Conservation (phyloP, 2,888 invertebrate genomes). For the Pterobdella sp. region DNA sequence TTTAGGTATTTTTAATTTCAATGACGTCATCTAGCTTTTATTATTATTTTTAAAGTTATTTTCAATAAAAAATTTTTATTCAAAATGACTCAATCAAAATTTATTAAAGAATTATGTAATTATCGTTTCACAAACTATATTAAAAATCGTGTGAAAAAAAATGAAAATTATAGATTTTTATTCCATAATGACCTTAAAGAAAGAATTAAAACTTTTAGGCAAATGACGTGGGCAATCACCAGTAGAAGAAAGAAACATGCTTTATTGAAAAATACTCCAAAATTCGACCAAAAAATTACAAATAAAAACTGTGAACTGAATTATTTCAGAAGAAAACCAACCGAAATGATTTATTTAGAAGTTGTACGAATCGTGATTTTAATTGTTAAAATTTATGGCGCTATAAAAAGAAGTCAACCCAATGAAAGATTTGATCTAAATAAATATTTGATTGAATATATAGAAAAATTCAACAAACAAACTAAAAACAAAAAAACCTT, state of each 20-base stretch:
- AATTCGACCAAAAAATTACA: not conserved
- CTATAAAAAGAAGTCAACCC: conserved; percentile 5
- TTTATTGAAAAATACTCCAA: not conserved
- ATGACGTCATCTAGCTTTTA: not conserved
- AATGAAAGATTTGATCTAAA: conserved; percentile 3
- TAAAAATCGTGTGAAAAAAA: not conserved
- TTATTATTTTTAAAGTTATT: not conserved
- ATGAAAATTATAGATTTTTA: not conserved
- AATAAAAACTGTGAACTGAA: not conserved
- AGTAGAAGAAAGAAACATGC: not conserved
- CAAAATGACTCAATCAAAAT: not conserved
- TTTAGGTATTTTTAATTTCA: not conserved
- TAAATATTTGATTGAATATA: conserved; percentile 1
- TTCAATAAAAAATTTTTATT: not conserved
- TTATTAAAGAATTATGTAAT: not conserved
- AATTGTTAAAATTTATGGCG: conserved; percentile 11
- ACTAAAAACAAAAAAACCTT: not conserved
- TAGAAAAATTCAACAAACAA: not conserved
- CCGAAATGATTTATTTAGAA: conserved; percentile 14
- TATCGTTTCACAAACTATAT: not conserved
- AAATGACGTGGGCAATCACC: not conserved
- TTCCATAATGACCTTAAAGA: not conserved
- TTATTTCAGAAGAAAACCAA: not conserved
- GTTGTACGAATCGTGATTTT: conserved; percentile 9
- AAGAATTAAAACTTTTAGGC: not conserved